Percentiles rank a stretch among this genome's conserved stretches.
Conservation (phyloP, 35 echinoderm and acorn worm species). For the Lytechinus variegatus region DNA sequence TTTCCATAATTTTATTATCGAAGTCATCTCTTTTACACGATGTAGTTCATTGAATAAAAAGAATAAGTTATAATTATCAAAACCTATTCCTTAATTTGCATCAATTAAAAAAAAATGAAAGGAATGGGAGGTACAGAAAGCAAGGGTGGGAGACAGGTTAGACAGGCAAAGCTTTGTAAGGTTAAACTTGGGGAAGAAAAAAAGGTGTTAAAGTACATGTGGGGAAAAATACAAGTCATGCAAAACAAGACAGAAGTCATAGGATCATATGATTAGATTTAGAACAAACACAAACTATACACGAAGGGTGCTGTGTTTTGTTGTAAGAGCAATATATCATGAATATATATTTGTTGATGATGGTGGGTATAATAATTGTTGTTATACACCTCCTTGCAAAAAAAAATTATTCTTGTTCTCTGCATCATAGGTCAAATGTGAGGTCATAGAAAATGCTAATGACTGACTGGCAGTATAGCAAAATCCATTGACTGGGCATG, state of each 20-base stretch:
- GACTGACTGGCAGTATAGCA: too few species aligned
- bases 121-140: neutral
- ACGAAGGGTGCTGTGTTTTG: neutral
- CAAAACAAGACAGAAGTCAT: neutral
- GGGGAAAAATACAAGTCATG: neutral
- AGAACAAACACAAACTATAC: neutral
- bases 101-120: neutral
- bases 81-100: neutral
- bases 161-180: neutral
- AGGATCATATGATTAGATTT: neutral
- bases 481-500: too few species aligned
- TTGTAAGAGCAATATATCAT: neutral
- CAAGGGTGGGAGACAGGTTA: neutral
- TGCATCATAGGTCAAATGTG: too few species aligned
- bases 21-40: too few species aligned
- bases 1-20: neutral
- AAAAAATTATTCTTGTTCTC: too few species aligned
- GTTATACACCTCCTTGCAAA: neutral
- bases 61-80: too few species aligned
- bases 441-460: too few species aligned
- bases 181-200: neutral
- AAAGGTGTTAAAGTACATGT: neutral
- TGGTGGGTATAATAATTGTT: neutral
- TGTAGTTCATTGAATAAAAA: too few species aligned
- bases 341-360: neutral